Conservation (phyloP, 2,888 invertebrate species). For the Ormyrus labotus region DNA sequence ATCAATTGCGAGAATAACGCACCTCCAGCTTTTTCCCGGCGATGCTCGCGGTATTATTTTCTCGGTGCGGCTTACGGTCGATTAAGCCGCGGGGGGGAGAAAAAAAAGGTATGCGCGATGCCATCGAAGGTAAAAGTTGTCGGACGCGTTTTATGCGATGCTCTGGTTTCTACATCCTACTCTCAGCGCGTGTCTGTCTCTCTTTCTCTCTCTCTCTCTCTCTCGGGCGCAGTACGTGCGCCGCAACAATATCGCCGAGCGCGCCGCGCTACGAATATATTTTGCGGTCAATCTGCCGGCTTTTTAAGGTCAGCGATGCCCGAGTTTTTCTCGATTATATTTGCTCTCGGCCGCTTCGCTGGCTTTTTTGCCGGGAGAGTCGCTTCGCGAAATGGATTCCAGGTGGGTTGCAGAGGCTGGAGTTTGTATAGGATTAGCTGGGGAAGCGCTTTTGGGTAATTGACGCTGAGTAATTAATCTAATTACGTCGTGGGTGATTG, state of each 20-base stretch:
- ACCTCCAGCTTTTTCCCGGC: no score
- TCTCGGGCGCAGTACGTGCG: conserved; percentile 5
- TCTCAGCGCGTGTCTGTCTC: not conserved
- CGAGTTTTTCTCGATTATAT: not conserved
- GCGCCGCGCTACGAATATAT: not conserved
- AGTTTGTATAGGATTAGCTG: no score
- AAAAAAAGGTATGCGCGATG: conserved; percentile 18
- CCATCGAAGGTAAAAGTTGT: conserved; percentile 57
- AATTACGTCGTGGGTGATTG: no score
- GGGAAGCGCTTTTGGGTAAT: no score
- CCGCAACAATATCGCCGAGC: conserved; percentile 6
- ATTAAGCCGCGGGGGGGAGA: not conserved
- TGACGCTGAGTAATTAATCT: no score
- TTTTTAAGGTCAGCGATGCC: conserved; percentile 20
- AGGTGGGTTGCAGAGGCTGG: no score
- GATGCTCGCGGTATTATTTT: not conserved
- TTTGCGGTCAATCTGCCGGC: conserved; percentile 29
- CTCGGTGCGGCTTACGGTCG: conserved; percentile 13
- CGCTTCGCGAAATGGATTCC: no score
- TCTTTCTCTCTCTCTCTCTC: not conserved
- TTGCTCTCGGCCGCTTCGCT: not conserved
- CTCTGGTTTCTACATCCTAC: conserved; percentile 50
- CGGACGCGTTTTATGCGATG: conserved; percentile 46
- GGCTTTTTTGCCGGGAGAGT: no score
- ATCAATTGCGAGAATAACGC: no score